Percentiles rank a stretch among this genome's conserved stretches.
phyloP scores from a whole-genome alignment of 2,888 invertebrate species.

The Taphrorychus bicolor region DNA sequence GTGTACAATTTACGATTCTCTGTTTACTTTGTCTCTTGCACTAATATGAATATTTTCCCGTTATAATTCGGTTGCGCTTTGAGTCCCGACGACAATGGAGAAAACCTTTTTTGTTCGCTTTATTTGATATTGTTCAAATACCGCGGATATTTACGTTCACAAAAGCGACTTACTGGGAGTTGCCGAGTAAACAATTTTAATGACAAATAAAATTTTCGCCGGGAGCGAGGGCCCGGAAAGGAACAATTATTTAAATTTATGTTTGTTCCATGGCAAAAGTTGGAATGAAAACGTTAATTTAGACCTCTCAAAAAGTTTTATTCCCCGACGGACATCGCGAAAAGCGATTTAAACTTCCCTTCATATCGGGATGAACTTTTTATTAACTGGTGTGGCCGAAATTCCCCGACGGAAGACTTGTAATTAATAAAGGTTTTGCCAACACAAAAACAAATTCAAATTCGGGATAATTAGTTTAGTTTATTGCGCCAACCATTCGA shows the following conservation, averaged over 20 bases:
- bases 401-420: neutral
- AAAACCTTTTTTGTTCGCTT: neutral
- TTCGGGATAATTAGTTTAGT: neutral
- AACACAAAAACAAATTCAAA: neutral
- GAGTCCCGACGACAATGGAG: neutral
- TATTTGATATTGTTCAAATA: neutral
- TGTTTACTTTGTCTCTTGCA: constrained; percentile 28
- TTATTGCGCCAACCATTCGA: too few species aligned
- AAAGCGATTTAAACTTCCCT: constrained; percentile 35
- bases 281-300: constrained; percentile 33
- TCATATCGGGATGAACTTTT: constrained; percentile 32
- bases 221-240: constrained; percentile 1
- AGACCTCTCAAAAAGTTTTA: constrained; percentile 32
- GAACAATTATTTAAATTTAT: constrained; percentile 36
- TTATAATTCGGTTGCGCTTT: neutral
- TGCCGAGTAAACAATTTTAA: neutral
- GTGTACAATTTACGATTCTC: constrained; percentile 27
- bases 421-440: constrained; percentile 6
- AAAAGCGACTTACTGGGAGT: neutral
- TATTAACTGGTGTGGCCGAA: constrained; percentile 16
- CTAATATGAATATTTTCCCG: constrained; percentile 8
- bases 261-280: constrained; percentile 19
- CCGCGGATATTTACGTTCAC: neutral
- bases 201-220: neutral
- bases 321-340: constrained; percentile 23